Base-by-base conservation (phyloP, 2,113 vertebrate species). In the Raphicerus campestris region DNA sequence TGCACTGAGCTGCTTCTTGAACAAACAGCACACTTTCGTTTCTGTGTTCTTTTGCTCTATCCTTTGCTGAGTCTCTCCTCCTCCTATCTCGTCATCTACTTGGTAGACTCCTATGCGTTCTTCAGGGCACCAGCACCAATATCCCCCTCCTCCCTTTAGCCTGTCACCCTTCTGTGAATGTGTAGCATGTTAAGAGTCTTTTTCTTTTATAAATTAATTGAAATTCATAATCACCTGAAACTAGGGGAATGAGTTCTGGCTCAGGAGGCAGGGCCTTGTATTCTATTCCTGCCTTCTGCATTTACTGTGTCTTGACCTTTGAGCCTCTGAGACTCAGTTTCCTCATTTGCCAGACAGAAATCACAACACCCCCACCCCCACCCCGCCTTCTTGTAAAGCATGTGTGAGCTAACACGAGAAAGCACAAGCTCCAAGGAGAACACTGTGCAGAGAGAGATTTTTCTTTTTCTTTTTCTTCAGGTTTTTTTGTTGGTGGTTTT, bases 271-370 rank as follows among this genome's bases (percentile, higher is more conserved):
- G 32, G 73, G 16, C 39, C 61, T 47, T 87, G 47, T 91, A 19
- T 93, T 91, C 82, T 5, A 49, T 47, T 32, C 30, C 42, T 80
- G 8, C 39, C 32, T 42, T 56, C 6, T 9, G 4, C 20, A 22
- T 42, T 93, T 42, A 24, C 9, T 66, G 80, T 0, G 7, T 60
- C 14, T 47, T 93, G 47, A 32, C 6, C 47, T 78, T 89, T 20
- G 30, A 55, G 35, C 35, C 19, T 75, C 55, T 73, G 90, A 61
- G 70, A 81, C 70, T 93, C 75, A 55, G 35, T 95, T 73, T 93
- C 85, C 35, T 55, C 61, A 63, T 45, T 56, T 87, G 32, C 61
- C 39, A 61, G 24, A 56, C n/a, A 30, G 75, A 75, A 75, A 30
- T 87, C 32, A 10, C 24, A 56, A 14, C 7, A 70, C 1, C 11